These are phyloP conservation scores for Brachyistius frenatus DNA, from an alignment of 2,113 vertebrate genomes.

Conservation along the genomic window DNA sequence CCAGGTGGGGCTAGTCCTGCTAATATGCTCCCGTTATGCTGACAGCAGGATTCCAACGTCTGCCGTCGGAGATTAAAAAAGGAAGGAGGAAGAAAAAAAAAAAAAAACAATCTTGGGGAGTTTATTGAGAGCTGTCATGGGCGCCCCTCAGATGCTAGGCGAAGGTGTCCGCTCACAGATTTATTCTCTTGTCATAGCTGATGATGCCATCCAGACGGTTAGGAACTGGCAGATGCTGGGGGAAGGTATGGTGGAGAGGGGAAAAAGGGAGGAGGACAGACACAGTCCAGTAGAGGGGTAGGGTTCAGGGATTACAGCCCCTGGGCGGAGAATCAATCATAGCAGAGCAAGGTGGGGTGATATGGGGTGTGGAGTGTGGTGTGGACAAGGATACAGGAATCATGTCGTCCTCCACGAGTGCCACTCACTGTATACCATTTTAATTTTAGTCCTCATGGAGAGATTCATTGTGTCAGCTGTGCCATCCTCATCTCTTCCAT, in stretches of 20 bases:
- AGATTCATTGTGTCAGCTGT: constrained; percentile 59
- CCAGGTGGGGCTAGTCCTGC: constrained; percentile 82
- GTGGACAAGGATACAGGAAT: constrained; percentile 33
- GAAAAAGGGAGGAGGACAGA: constrained; percentile 22
- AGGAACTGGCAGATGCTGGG: constrained; percentile 60
- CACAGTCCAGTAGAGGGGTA: constrained; percentile 58
- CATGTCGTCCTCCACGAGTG: constrained; percentile 52
- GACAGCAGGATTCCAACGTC: constrained; percentile 87
- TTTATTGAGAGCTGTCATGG: constrained; percentile 82
- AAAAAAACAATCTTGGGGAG: constrained; percentile 74
- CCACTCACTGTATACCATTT: constrained; percentile 67
- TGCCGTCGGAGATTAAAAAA: constrained; percentile 82
- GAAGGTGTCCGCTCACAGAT: constrained; percentile 60
- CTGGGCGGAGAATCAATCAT: constrained; percentile 75
- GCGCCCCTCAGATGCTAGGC: constrained; percentile 61
- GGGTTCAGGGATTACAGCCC: constrained; percentile 80
- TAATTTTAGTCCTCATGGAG: constrained; percentile 62
- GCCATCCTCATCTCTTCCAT: constrained; percentile 57
- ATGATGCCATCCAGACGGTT: constrained; percentile 72
- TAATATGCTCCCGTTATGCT: constrained; percentile 89
- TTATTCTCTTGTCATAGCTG: constrained; percentile 82
- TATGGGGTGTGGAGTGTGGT: constrained; percentile 33
- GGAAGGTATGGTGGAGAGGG: constrained; percentile 45
- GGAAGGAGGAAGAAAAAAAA: constrained; percentile 12
- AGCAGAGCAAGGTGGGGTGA: constrained; percentile 47